Base-by-base conservation (phyloP, 2,797 vertebrate species). In the Crenichthys baileyi region DNA sequence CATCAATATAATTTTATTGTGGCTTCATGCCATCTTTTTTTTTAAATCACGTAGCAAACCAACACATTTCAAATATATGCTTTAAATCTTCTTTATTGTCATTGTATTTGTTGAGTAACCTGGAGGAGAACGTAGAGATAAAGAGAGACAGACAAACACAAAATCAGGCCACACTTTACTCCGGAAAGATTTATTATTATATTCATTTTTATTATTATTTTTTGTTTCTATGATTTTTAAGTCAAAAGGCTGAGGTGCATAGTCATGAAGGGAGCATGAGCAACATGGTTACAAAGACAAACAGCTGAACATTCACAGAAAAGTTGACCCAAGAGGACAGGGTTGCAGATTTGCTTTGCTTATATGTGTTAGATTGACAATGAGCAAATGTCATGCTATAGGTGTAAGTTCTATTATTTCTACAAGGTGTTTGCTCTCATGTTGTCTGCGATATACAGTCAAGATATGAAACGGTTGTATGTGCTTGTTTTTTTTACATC, bases 211-310 rank as follows among this genome's bases (percentile, higher is more conserved):
- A 92, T 44, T 87, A 92, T 93, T 90, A 92, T 93, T 94, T 90
- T 79, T 29, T 61, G 77, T 82, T 90, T 90, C 78, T 85, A 76
- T 76, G 68, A 88, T 79, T 87, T 70, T 83, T 89, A 90, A 61
- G 83, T 91, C 87, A 90, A 90, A 92, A 73, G 76, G 83, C 88
- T 75, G 83, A 88, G 88, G 91, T 94, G 92, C 92, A 94, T 93
- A 92, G 93, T 93, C 84, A 94, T 94, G 91, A 89, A 89, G 86
- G 84, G 88, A 92, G 88, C 91, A 93, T 92, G 89, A 90, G 90
- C 85, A 89, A 90, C 79, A 88, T 87, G 86, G 70, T 83, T 78
- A 90, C 88, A 93, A 87, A 92, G 83, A 92, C 84, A 89, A 83
- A 91, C 76, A 90, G 89, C 83, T 87, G 79, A 78, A 91, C 88